Evolutionary conservation across 2,113 vertebrate species (phyloP).

Genomic region (Erythrolamprus reginae): DNA sequence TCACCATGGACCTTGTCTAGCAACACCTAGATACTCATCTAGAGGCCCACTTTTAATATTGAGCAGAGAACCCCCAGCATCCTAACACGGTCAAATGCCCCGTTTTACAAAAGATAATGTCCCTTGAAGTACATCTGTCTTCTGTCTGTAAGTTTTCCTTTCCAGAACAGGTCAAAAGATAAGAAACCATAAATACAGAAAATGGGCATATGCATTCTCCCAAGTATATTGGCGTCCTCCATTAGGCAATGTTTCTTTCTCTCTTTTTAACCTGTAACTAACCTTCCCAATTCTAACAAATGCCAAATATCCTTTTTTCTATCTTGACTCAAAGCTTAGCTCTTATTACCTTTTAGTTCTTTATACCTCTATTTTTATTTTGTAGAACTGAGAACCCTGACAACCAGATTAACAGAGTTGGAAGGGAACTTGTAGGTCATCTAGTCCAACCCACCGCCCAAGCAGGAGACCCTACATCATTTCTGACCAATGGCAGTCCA

Average conservation of each 20-base stretch:
- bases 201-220: background rate
- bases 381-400: background rate
- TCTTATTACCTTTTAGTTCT: background rate
- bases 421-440: too few relatives aligned
- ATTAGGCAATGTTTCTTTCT: background rate
- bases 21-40: background rate
- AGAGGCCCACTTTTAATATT: background rate
- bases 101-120: background rate
- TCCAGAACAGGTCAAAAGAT: background rate
- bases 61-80: background rate
- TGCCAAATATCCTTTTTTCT: background rate
- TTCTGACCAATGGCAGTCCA: too few relatives aligned
- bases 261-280: background rate
- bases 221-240: background rate
- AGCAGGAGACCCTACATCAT: too few relatives aligned
- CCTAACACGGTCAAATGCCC: background rate
- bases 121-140: background rate
- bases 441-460: too few relatives aligned
- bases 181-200: background rate
- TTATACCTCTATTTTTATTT: background rate
- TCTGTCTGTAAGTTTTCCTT: background rate
- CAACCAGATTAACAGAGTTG: too few relatives aligned
- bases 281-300: background rate
- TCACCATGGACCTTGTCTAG: background rate
- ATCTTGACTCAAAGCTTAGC: background rate